phyloP scores from a whole-genome alignment of 2,888 invertebrate genomes.

The Luperina testacea region DNA sequence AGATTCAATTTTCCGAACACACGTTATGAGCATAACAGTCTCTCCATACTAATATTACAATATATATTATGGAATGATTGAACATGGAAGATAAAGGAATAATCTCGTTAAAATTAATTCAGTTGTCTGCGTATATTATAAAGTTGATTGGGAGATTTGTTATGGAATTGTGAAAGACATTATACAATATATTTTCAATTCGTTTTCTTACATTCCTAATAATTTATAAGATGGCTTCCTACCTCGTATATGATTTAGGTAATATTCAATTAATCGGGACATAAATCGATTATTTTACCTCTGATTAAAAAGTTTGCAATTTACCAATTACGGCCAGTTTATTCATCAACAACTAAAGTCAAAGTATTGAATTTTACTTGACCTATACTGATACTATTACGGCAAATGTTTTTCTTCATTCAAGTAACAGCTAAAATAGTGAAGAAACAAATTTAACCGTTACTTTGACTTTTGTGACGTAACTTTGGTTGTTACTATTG shows the following conservation, averaged over 20 bases:
- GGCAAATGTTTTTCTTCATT: no score
- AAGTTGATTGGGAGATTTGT: constrained; percentile 7
- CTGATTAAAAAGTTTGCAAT: background rate
- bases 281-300: background rate
- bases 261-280: background rate
- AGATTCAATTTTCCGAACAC: constrained; percentile 47
- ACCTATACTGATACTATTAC: no score
- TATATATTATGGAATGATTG: constrained; percentile 17
- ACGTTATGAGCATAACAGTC: background rate
- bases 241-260: background rate
- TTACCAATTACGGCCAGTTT: background rate
- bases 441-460: no score
- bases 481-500: no score
- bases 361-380: no score
- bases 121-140: background rate
- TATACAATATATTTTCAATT: background rate
- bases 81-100: constrained; percentile 10
- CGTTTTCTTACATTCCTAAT: background rate
- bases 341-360: no score
- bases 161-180: background rate
- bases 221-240: no score
- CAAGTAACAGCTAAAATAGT: no score
- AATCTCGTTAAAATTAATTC: constrained; percentile 6
- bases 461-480: no score
- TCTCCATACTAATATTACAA: background rate